Conservation (phyloP, 2,888 invertebrate species). For the Spilosoma lubricipeda region DNA sequence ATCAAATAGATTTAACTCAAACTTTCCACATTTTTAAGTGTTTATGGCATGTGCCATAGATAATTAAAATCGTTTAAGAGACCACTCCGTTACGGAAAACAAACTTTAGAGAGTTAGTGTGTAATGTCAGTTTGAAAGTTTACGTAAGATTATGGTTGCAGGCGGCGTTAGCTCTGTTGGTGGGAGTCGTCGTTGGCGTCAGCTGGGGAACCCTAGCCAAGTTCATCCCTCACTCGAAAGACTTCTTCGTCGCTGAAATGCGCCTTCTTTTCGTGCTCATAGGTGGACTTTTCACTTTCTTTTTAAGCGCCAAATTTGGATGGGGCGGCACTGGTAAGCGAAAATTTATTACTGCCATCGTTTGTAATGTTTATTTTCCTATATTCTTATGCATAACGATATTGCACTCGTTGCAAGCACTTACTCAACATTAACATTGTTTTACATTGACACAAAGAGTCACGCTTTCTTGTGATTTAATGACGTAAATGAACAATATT, state of each 20-base stretch:
- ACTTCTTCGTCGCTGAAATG: constrained; percentile 72
- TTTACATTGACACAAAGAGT: neutral
- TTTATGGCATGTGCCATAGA: neutral
- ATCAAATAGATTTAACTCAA: neutral
- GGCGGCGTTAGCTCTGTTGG: constrained; percentile 72
- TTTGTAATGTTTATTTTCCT: neutral
- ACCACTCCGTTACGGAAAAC: neutral
- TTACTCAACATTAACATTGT: neutral
- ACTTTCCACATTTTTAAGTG: neutral
- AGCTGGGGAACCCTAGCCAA: constrained; percentile 74
- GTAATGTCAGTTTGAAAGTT: constrained; percentile 2
- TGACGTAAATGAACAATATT: neutral
- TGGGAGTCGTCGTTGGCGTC: constrained; percentile 69
- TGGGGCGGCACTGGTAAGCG: constrained; percentile 78
- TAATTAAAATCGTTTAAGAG: neutral
- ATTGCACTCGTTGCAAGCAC: neutral
- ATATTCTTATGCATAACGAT: neutral
- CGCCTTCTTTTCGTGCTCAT: constrained; percentile 72
- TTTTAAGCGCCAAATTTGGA: constrained; percentile 66
- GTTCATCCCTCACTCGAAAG: constrained; percentile 66
- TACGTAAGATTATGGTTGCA: constrained; percentile 48
- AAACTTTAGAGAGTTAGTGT: neutral
- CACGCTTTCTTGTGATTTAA: neutral
- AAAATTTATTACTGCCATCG: neutral
- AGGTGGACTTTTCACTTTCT: constrained; percentile 73